These are phyloP conservation scores for Oenanthe melanoleuca DNA, from an alignment of 2,113 vertebrate genomes.

Conservation along the genomic window DNA sequence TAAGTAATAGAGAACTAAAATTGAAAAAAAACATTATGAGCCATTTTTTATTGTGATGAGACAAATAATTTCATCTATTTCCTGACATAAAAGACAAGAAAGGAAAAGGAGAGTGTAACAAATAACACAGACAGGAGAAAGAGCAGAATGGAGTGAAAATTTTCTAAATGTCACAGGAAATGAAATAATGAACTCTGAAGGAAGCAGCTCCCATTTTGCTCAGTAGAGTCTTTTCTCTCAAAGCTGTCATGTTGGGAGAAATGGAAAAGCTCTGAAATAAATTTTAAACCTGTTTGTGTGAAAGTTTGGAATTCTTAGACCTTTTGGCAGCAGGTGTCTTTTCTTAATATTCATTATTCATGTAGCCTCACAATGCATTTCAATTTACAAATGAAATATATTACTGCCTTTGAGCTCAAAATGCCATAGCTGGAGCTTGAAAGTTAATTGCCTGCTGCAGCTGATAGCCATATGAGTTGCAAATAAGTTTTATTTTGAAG, in stretches of 20 bases:
- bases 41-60: not conserved
- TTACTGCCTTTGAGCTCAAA: not conserved
- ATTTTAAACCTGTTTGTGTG: conserved; percentile 20
- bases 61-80: conserved; percentile 59
- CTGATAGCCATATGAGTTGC: not conserved
- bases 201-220: not conserved
- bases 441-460: not conserved
- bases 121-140: conserved; percentile 16
- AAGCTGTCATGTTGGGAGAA: conserved; percentile 28
- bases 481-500: conserved; percentile 43
- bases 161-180: conserved; percentile 45
- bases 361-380: conserved; percentile 1
- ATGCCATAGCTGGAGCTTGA: not conserved
- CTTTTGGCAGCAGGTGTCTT: conserved; percentile 40
- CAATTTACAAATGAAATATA: conserved; percentile 28
- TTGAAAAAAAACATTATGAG: conserved; percentile 22
- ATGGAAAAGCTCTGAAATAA: conserved; percentile 17
- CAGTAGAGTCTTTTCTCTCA: not conserved
- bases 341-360: conserved; percentile 47
- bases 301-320: conserved; percentile 14
- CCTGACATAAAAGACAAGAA: conserved; percentile 24
- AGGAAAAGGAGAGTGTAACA: not conserved
- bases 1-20: conserved; percentile 24
- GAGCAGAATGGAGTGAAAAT: conserved; percentile 25
- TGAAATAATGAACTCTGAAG: conserved; percentile 33